Conservation (phyloP, 2,113 vertebrate genomes). For the Circaetus cinerascens region DNA sequence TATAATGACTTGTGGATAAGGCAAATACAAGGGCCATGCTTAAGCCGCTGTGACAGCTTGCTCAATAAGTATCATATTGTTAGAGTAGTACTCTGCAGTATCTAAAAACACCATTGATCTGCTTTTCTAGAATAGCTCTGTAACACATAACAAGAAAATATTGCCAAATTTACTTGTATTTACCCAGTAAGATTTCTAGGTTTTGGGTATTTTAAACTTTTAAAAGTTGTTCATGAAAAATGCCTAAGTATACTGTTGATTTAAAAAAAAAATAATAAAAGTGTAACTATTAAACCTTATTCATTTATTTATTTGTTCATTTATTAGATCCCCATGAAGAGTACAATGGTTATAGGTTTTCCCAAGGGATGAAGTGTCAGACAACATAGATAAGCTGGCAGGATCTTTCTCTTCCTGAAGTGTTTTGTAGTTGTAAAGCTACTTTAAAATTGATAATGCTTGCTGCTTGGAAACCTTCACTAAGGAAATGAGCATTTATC, state of each 20-base stretch:
- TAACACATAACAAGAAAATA: not conserved
- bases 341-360: not conserved
- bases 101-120: not conserved
- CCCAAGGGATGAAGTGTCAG: not conserved
- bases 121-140: not conserved
- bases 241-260: rapidly evolving
- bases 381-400: not conserved
- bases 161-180: not conserved
- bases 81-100: not conserved
- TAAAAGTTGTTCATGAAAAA: not conserved
- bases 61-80: not conserved
- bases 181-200: not conserved
- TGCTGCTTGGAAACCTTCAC: not conserved
- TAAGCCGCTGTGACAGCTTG: not conserved
- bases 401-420: not conserved
- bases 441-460: not conserved
- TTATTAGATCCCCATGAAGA: not conserved
- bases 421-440: not conserved
- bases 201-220: not conserved
- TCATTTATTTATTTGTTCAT: not conserved
- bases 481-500: not conserved
- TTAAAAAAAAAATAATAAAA: not conserved
- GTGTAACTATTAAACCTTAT: not conserved
- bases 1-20: not conserved
- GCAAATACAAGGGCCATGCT: not conserved